These are phyloP conservation scores for Crotalus horridus DNA, from an alignment of 2,113 vertebrate species.

Conservation along the genomic window DNA sequence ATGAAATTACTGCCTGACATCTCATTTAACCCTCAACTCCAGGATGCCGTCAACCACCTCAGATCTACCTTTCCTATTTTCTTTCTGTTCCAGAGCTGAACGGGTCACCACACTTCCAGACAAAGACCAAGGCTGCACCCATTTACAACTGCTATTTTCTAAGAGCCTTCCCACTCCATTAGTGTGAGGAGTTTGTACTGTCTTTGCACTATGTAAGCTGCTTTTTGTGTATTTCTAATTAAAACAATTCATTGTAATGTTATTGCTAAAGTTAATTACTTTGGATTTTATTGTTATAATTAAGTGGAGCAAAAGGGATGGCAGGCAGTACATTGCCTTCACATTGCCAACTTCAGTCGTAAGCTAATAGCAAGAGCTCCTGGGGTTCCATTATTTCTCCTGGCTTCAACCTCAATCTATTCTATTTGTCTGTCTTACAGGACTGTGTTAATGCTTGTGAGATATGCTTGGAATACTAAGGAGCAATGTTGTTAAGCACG, in stretches of 20 bases:
- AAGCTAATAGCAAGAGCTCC: neutral
- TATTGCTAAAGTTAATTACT: neutral
- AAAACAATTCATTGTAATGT: neutral
- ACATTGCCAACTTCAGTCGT: neutral
- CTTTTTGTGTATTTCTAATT: neutral
- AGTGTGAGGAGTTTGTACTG: neutral
- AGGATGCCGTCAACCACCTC: neutral
- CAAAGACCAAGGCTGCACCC: neutral
- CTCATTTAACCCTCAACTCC: neutral
- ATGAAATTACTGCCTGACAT: neutral
- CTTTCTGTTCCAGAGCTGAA: neutral
- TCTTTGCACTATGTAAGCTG: neutral
- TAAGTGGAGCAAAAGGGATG: neutral
- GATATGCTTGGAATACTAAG: neutral
- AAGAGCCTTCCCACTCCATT: neutral
- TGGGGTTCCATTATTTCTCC: neutral
- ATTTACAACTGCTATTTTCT: neutral
- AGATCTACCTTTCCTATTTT: neutral
- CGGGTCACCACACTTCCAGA: neutral
- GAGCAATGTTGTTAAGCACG: neutral
- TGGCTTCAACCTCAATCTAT: neutral
- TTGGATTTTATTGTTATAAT: neutral
- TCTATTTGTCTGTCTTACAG: neutral
- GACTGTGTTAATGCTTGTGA: neutral
- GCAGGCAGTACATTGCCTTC: neutral